phyloP scores from a whole-genome alignment of 2,888 invertebrate genomes.

The Phengaris alcon region DNA sequence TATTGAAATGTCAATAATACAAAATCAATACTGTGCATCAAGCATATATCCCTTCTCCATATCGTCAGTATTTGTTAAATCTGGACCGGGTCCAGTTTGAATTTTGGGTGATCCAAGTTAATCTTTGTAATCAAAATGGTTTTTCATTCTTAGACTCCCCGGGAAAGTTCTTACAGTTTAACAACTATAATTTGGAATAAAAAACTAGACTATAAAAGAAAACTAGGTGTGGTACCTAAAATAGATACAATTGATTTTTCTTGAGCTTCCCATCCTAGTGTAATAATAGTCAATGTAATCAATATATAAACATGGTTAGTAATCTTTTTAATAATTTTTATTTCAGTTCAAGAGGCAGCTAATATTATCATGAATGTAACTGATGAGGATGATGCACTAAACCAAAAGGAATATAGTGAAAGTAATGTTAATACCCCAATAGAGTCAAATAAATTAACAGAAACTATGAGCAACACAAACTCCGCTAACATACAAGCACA shows the following conservation, averaged over 20 bases:
- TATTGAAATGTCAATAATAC: neutral
- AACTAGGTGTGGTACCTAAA: neutral
- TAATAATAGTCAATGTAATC: neutral
- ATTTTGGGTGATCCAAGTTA: neutral
- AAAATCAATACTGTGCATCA: slow-evolving; percentile 20
- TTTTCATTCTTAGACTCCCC: neutral
- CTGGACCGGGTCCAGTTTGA: neutral
- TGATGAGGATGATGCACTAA: slow-evolving; percentile 37
- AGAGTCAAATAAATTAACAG: neutral
- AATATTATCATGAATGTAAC: slow-evolving; percentile 55
- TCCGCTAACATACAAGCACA: neutral
- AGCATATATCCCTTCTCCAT: neutral
- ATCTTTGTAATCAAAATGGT: neutral
- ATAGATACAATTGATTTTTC: neutral
- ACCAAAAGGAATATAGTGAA: slow-evolving; percentile 14
- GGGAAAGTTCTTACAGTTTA: neutral
- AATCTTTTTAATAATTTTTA: slow-evolving; percentile 33
- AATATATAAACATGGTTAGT: neutral
- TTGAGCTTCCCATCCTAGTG: neutral
- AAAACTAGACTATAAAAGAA: neutral
- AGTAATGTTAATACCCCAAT: neutral
- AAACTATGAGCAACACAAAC: neutral
- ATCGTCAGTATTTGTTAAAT: neutral
- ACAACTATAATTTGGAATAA: neutral
- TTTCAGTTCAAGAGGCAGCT: slow-evolving; percentile 52